These are phyloP conservation scores for Anarhynchus alexandrinus DNA, from an alignment of 2,113 vertebrate species.

Conservation along the genomic window DNA sequence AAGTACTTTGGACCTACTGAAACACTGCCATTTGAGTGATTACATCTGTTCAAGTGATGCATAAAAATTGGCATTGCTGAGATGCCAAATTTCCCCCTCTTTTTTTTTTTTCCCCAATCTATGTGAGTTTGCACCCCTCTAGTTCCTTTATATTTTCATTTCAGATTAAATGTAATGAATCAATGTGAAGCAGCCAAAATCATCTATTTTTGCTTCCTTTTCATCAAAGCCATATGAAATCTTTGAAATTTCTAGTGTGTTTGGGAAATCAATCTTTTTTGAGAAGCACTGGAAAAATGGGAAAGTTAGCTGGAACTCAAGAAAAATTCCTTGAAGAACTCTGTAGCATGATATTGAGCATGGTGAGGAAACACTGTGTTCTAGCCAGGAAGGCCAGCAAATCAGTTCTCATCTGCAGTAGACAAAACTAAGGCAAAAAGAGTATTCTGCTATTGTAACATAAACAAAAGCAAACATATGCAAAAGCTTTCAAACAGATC, in stretches of 20 bases:
- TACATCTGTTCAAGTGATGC: slow-evolving; percentile 33
- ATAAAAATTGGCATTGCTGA: not conserved
- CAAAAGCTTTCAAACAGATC: not conserved
- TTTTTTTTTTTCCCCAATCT: accelerated
- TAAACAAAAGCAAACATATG: not conserved
- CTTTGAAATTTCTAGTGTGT: not conserved
- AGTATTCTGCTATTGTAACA: not conserved
- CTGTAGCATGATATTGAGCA: not conserved
- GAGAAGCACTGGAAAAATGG: not conserved
- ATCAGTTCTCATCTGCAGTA: not conserved
- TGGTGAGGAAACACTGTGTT: not conserved
- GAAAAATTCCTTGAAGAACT: not conserved
- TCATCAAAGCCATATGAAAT: not conserved
- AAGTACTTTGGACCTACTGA: slow-evolving; percentile 1
- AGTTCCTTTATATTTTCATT: not conserved
- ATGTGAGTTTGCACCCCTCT: slow-evolving; percentile 51
- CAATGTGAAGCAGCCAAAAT: not conserved
- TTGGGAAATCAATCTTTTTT: not conserved
- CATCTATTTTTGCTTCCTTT: not conserved
- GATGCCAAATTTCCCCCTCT: not conserved
- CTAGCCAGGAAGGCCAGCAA: not conserved
- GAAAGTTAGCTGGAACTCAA: not conserved
- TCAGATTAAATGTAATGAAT: not conserved
- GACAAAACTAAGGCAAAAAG: not conserved
- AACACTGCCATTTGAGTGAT: slow-evolving; percentile 63